Percentiles rank a stretch among this genome's conserved stretches.
phyloP scores from a whole-genome alignment of 2,888 invertebrate species.

The Gortyna flavago region DNA sequence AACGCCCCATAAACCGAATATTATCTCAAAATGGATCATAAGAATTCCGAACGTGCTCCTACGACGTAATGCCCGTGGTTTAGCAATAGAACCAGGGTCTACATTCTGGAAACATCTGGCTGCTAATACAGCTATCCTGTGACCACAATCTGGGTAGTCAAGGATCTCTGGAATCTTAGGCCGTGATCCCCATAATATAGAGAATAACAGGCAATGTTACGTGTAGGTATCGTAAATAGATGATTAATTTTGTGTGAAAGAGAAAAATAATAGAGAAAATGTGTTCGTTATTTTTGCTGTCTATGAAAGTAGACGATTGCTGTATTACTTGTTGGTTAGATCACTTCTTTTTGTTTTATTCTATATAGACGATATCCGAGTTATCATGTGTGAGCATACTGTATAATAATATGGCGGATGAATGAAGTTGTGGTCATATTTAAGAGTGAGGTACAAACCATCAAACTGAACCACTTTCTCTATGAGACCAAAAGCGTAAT shows the following conservation, averaged over 20 bases:
- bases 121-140: constrained; percentile 60
- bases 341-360: neutral
- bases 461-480: too few relatives aligned
- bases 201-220: constrained; percentile 63
- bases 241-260: neutral
- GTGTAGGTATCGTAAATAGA: too few relatives aligned
- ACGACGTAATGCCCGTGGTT: constrained; percentile 39
- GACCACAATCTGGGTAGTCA: constrained; percentile 61
- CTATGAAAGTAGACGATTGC: neutral
- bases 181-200: constrained; percentile 46
- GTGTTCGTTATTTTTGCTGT: neutral
- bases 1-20: constrained; percentile 16
- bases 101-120: constrained; percentile 59
- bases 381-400: too few relatives aligned
- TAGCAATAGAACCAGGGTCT: constrained; percentile 45
- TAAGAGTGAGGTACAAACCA: too few relatives aligned
- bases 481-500: too few relatives aligned
- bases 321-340: neutral
- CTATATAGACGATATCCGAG: too few relatives aligned
- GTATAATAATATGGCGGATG: too few relatives aligned
- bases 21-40: constrained; percentile 39
- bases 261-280: neutral
- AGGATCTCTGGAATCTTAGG: constrained; percentile 54
- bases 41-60: constrained; percentile 47
- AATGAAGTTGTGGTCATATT: too few relatives aligned